Evolutionary conservation across 2,797 vertebrate species (phyloP).

Genomic region (Macroramphosus scolopax): DNA sequence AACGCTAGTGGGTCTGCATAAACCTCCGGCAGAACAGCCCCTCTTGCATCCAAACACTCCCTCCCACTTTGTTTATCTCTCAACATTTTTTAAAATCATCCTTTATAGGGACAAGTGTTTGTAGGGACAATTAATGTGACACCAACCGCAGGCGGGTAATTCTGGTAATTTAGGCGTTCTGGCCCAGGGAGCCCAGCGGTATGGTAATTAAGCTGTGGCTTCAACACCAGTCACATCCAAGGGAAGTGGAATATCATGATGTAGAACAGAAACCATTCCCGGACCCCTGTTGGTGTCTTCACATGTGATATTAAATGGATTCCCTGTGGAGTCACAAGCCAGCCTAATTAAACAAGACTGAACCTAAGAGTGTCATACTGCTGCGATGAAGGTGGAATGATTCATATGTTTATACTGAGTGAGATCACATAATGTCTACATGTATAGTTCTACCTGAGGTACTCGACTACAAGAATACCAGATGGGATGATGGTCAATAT

Average conservation of each 20-base stretch:
- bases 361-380: conserved; percentile 5
- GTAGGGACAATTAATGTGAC: conserved; percentile 46
- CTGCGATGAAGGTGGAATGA: conserved; percentile 12
- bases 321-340: conserved; percentile 3
- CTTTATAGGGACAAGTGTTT: conserved; percentile 36
- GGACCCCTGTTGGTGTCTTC: conserved; percentile 10
- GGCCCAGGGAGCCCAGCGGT: conserved; percentile 27
- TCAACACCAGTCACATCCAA: conserved; percentile 4
- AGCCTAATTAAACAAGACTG: conserved; percentile 22
- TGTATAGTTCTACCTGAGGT: too few species aligned
- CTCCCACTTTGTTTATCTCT: conserved; percentile 22
- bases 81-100: conserved; percentile 39
- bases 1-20: conserved; percentile 28
- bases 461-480: conserved; percentile 4
- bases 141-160: conserved; percentile 47
- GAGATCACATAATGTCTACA: not conserved
- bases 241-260: not conserved
- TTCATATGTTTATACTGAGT: not conserved
- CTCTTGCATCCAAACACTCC: conserved; percentile 5
- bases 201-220: conserved; percentile 39
- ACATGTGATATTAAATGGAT: conserved; percentile 7
- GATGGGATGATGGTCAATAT: conserved; percentile 12
- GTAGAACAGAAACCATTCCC: not conserved
- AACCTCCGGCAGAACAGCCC: conserved; percentile 16
- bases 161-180: conserved; percentile 39